Base-by-base conservation (phyloP, 2,797 vertebrate genomes). In the Microtus agrestis region DNA sequence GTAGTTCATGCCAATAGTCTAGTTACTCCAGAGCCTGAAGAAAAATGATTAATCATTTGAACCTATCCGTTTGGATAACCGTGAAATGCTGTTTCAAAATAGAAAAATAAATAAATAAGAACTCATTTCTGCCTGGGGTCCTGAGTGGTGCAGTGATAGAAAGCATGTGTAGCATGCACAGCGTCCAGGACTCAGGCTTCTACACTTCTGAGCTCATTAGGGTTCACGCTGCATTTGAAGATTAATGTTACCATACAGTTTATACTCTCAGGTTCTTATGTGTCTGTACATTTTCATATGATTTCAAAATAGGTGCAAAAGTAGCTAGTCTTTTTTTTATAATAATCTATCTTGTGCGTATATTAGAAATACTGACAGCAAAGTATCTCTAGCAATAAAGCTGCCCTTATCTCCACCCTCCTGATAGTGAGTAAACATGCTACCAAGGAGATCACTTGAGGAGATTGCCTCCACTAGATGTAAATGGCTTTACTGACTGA, bases 401-500 rank as follows among this genome's bases (percentile, higher is more conserved):
- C 95, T 73, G 77, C 89, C 81, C 93, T 95, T 96, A 96, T 97
- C 95, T 93, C 56, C 19, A 51, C 27, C 94, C 61, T 87, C 67
- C 74, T 94, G 80, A 82, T 79, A 93, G 65, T 93, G 78, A 96
- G 91, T 90, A 97, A 97, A 97, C 82, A 97, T 65, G 92, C 56
- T 93, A 89, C 94, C 92, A 81, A 19, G 97, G 96, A 96, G 95
- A 95, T 86, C 97, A 95, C 96, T 97, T 93, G 71, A 97, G 91
- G 86, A 91, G 93, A 93, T 97, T 91, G 79, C 94, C 94, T 91
- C 92, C 69, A 94, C 84, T 96, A 91, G 87, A 43, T 81, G 76
- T 92, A 92, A 96, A 89, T 92, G 54, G 93, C 71, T 95, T 96
- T 96, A 95, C 82, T 89, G 89, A 84, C 95, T 95, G 65, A 69